These are phyloP conservation scores for Heteromormyrus szaboi DNA, from an alignment of 2,797 vertebrate species.

Conservation along the genomic window DNA sequence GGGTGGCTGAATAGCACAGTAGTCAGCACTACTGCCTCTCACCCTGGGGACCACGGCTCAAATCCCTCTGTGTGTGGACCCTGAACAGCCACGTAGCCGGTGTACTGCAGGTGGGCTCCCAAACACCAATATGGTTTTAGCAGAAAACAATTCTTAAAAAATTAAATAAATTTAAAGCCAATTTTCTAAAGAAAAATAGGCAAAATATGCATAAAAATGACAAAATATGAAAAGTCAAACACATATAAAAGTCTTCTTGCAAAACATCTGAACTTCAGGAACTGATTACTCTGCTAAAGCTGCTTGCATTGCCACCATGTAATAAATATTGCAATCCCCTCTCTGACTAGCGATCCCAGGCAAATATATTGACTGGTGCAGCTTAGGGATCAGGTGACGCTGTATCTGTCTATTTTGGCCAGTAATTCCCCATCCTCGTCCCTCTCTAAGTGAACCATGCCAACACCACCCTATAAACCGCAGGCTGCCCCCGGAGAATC, in stretches of 20 bases:
- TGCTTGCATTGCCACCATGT: not conserved
- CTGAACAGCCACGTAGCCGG: too few species aligned
- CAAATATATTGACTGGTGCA: conserved; percentile 12
- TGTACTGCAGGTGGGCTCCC: too few species aligned
- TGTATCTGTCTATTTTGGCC: conserved; percentile 5
- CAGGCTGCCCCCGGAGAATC: conserved; percentile 21
- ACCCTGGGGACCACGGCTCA: too few species aligned
- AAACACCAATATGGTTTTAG: not conserved
- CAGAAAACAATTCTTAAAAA: not conserved
- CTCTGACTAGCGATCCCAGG: not conserved
- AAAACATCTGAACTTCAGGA: not conserved
- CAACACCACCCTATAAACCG: conserved; percentile 24
- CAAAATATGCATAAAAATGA: not conserved
- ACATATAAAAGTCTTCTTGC: not conserved
- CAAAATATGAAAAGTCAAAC: not conserved
- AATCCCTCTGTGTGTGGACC: too few species aligned
- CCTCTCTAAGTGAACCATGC: conserved; percentile 25
- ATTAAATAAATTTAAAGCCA: not conserved
- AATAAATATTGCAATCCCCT: conserved; percentile 2
- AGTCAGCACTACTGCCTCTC: too few species aligned
- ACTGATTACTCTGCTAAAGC: not conserved
- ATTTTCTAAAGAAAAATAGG: not conserved
- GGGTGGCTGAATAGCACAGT: too few species aligned
- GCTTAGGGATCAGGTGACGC: not conserved
- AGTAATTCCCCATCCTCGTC: conserved; percentile 19